Evolutionary conservation across 2,113 vertebrate species (phyloP).

Genomic region (Arvicanthis niloticus): DNA sequence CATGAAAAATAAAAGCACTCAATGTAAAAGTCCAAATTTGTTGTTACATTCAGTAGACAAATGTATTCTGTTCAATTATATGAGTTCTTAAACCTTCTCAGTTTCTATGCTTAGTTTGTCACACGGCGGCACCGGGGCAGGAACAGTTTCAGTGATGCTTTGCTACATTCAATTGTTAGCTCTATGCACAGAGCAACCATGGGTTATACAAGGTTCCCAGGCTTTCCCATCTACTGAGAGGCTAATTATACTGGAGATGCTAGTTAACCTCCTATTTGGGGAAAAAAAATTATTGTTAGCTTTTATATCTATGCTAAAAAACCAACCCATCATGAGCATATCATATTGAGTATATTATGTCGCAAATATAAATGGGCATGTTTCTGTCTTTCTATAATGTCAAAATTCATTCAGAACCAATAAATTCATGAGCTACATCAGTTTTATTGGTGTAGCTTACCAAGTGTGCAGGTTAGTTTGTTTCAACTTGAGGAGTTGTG

Average conservation of each 20-base stretch:
- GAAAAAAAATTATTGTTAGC: background rate
- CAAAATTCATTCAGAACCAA: background rate
- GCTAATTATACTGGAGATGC: background rate
- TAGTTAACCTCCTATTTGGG: background rate
- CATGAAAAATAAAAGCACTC: constrained; percentile 3
- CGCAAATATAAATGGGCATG: background rate
- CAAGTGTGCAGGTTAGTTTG: background rate
- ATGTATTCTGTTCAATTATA: background rate
- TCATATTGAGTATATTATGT: background rate
- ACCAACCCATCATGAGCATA: background rate
- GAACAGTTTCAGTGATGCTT: background rate
- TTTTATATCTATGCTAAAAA: constrained; percentile 44
- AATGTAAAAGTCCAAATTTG: background rate
- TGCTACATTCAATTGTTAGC: background rate
- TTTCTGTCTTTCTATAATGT: background rate
- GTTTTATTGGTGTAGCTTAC: background rate
- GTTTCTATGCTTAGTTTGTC: background rate
- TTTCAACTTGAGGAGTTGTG: background rate
- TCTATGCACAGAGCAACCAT: background rate
- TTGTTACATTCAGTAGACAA: constrained; percentile 37
- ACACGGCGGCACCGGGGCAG: background rate
- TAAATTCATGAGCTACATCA: background rate
- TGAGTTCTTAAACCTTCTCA: background rate
- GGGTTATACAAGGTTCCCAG: background rate
- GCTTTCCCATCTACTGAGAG: background rate